Evolutionary conservation across 2,888 invertebrate species (phyloP), one percentile per base, ranked within the genome.

Genomic region (Caenorhabditis afra): DNA sequence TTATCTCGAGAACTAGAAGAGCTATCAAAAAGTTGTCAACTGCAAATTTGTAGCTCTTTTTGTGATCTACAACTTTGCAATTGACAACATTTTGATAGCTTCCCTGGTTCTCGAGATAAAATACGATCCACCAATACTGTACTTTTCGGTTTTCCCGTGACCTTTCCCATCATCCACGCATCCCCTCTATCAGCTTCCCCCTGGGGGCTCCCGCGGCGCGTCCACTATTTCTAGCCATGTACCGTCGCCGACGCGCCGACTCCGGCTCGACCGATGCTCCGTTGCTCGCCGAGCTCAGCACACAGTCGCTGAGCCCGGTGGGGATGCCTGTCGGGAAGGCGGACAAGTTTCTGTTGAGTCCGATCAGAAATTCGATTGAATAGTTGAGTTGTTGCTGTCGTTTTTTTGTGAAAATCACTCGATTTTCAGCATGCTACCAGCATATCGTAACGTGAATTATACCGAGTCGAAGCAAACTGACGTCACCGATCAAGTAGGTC

Each of bases 381-480:
- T 47, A 45, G 71, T 71, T 49, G 29, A 4, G 18, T n/a, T 8
- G 20, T 16, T 11, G 16, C 5, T n/a, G n/a, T 12, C 7, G 4
- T 20, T 4, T 20, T 18, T 2, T 8, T 16, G 50, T 57, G 37
- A 53, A 22, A 64, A 64, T 41, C 20, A 58, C 50, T 44, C 50
- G 20, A 39, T 29, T 29, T 29, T 7, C 7, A 29, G 29, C 29
- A 29, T 29, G 29, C 29, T 29, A 29, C 29, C 29, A 29, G 29
- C 29, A 29, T 29, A 29, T 29, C 29, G 29, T 29, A 29, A 29
- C 29, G 29, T 29, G 3, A 58, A 73, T 64, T 41, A 37, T 64
- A 41, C 39, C 41, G 64, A 73, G 55, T 73, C 73, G 50, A 73
- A 64, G 41, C 73, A 73, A 64, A 64, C 44, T 29, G 64, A 73